A percentile compares a stretch with the other conserved stretches of the same genome.
Evolutionary conservation across 2,113 vertebrate genomes (phyloP).

Genomic region (Ptychochromis oligacanthus): DNA sequence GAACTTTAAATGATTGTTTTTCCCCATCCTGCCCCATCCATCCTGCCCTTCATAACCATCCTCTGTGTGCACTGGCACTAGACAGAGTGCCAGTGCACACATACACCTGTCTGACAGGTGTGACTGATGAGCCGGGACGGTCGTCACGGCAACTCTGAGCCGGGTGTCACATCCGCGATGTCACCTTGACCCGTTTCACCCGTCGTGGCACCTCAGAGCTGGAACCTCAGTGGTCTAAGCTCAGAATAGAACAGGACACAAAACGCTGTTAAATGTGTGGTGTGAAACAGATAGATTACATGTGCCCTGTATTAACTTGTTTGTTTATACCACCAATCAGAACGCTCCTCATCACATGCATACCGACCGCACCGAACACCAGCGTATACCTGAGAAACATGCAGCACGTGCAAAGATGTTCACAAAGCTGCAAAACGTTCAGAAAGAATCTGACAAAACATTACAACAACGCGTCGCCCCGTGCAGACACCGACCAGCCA

Average conservation of each 20-base stretch:
- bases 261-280: background rate
- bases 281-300: background rate
- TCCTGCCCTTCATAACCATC: conserved; percentile 24
- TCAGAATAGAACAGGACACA: conserved; percentile 26
- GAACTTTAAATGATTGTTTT: conserved; percentile 36
- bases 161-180: conserved; percentile 43
- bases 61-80: conserved; percentile 26
- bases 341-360: accelerated
- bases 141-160: conserved; percentile 37
- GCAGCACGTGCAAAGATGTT: background rate
- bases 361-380: background rate
- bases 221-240: conserved; percentile 23
- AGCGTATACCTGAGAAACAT: background rate
- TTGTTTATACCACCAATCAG: background rate
- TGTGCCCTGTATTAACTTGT: background rate
- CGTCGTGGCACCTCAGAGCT: background rate
- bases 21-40: background rate
- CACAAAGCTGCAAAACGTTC: background rate
- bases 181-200: conserved; percentile 65
- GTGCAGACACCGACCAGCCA: background rate
- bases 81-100: conserved; percentile 5
- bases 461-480: background rate
- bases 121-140: conserved; percentile 67
- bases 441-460: background rate
- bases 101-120: conserved; percentile 57